Conservation (phyloP, 1,140 invertebrate species). For the Pogonus chalceus region DNA sequence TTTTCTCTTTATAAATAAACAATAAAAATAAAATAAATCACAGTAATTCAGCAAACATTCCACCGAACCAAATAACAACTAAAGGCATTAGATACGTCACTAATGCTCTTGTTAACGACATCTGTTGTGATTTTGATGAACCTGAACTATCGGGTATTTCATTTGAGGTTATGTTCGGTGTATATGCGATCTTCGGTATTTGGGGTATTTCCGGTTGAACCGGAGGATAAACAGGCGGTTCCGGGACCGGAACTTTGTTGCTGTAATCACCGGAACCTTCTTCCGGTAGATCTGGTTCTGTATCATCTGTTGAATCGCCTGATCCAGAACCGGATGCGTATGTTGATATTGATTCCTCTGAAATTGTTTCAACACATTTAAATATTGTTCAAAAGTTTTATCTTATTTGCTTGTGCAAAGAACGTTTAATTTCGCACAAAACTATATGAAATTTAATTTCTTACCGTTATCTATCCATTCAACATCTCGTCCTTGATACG, state of each 20-base stretch:
- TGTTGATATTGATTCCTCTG: constrained; percentile 20
- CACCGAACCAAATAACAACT: constrained; percentile 73
- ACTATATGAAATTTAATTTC: too few species aligned
- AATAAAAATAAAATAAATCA: constrained; percentile 40
- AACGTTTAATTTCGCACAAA: too few species aligned
- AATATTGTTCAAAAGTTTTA: too few species aligned
- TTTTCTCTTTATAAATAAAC: constrained; percentile 7
- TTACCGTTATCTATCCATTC: constrained; percentile 68
- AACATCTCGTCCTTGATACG: constrained; percentile 83
- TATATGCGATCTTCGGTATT: too few species aligned
- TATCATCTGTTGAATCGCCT: constrained; percentile 13
- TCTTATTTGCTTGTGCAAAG: too few species aligned
- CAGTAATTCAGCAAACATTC: constrained; percentile 67
- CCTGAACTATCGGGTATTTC: constrained; percentile 15
- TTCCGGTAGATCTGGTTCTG: background rate
- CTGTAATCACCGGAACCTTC: background rate
- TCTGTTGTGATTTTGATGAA: constrained; percentile 31
- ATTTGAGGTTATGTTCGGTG: background rate
- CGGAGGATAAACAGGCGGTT: background rate
- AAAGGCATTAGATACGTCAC: constrained; percentile 67
- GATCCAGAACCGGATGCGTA: constrained; percentile 35
- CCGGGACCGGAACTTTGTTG: background rate
- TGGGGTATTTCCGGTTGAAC: background rate
- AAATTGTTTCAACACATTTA: too few species aligned
- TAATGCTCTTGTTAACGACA: constrained; percentile 51